Evolutionary conservation across 2,113 vertebrate species (phyloP).

Genomic region (Blennius ocellaris): DNA sequence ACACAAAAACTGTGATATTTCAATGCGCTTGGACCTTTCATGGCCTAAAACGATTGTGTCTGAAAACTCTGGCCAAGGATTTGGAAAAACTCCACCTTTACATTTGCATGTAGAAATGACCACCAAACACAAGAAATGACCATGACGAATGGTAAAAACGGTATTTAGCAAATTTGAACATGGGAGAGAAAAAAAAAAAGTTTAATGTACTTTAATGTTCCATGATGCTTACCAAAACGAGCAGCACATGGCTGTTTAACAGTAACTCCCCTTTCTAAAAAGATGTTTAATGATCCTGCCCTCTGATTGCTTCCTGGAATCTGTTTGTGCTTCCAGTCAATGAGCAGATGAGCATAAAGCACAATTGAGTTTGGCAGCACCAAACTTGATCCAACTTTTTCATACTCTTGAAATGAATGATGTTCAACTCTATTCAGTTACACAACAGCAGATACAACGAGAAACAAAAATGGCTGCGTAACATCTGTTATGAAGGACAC

Average conservation of each 20-base stretch:
- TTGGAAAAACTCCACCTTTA: neutral
- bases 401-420: neutral
- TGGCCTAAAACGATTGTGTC: neutral
- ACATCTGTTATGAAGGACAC: neutral
- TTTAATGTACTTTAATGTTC: neutral
- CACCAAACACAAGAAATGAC: conserved; percentile 1
- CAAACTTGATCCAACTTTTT: neutral
- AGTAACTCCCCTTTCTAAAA: neutral
- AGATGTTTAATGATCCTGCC: neutral
- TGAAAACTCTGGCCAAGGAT: neutral
- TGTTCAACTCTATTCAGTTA: neutral
- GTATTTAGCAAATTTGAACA: neutral
- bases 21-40: too few relatives aligned
- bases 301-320: neutral
- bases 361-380: neutral
- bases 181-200: neutral
- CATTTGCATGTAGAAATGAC: neutral
- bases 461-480: neutral
- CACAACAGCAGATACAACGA: neutral
- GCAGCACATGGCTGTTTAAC: neutral
- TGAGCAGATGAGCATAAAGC: neutral
- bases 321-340: neutral
- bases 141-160: neutral
- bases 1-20: too few relatives aligned
- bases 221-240: neutral